Evolutionary conservation across 1,140 invertebrate species (phyloP).

Genomic region (Acromyrmex charruanus): DNA sequence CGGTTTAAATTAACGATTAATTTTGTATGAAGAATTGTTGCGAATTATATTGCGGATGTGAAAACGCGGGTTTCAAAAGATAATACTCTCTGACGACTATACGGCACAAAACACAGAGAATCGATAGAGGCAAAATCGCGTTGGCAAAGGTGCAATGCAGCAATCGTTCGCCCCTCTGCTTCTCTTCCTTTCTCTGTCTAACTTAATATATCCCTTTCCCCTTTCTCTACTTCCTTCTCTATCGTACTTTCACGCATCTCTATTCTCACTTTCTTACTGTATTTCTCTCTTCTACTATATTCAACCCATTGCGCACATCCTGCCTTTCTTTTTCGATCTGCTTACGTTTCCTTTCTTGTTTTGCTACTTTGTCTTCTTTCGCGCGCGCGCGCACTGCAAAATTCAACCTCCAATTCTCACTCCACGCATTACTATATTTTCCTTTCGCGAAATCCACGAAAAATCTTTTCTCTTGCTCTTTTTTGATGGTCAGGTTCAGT

Average conservation of each 20-base stretch:
- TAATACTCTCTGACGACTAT: conserved; percentile 68
- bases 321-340: conserved; percentile 1
- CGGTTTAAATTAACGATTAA: conserved; percentile 53
- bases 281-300: neutral
- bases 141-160: conserved; percentile 80
- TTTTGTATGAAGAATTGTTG: conserved; percentile 19
- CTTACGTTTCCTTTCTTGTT: conserved; percentile 28
- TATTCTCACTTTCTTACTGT: conserved; percentile 21
- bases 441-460: conserved; percentile 24
- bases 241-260: conserved; percentile 55
- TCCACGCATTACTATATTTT: conserved; percentile 10
- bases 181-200: conserved; percentile 40
- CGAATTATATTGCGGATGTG: conserved; percentile 50
- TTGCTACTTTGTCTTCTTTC: conserved; percentile 49
- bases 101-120: conserved; percentile 78
- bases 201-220: conserved; percentile 17
- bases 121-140: conserved; percentile 80
- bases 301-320: conserved; percentile 22
- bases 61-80: conserved; percentile 69
- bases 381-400: neutral
- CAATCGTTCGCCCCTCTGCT: conserved; percentile 69
- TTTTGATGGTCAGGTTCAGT: neutral
- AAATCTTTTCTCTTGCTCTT: conserved; percentile 32
- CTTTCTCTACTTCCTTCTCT: conserved; percentile 29
- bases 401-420: conserved; percentile 27